Conservation (phyloP, 2,113 vertebrate genomes). For the Engystomops pustulosus region DNA sequence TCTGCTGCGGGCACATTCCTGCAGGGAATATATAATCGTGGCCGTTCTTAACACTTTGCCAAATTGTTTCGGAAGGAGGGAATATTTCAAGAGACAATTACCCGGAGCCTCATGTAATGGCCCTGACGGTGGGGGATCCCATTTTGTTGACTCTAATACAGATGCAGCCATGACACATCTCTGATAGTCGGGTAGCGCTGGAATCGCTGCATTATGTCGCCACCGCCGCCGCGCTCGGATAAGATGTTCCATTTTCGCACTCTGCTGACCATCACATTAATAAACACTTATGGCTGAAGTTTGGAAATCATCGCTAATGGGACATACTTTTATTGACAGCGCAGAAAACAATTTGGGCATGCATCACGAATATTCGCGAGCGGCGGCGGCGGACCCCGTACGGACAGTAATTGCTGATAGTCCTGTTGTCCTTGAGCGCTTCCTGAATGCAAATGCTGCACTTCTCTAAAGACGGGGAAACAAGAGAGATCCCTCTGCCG, state of each 20-base stretch:
- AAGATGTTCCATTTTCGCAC: neutral
- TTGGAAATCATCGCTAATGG: neutral
- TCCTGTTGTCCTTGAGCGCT: slow-evolving; percentile 66
- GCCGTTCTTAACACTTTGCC: slow-evolving; percentile 11
- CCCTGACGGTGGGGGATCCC: slow-evolving; percentile 24
- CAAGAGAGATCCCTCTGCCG: neutral
- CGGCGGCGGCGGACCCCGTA: neutral
- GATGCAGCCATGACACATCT: slow-evolving; percentile 51
- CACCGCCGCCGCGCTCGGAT: slow-evolving; percentile 56
- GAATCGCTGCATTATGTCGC: slow-evolving; percentile 57
- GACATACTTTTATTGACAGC: slow-evolving; percentile 46
- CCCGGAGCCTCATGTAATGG: slow-evolving; percentile 18
- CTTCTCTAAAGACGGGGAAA: slow-evolving; percentile 38
- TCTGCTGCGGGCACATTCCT: neutral
- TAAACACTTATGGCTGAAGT: slow-evolving; percentile 55
- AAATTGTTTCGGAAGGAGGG: slow-evolving; percentile 12
- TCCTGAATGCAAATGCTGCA: slow-evolving; percentile 64
- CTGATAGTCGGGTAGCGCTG: slow-evolving; percentile 22
- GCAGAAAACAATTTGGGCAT: slow-evolving; percentile 45
- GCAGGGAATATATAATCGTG: slow-evolving; percentile 10
- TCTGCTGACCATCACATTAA: slow-evolving; percentile 28
- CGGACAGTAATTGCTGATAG: slow-evolving; percentile 57
- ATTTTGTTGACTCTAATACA: slow-evolving; percentile 22
- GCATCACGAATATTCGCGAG: slow-evolving; percentile 42
- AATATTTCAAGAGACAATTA: slow-evolving; percentile 41